Percentiles rank a stretch among this genome's conserved stretches.
Conservation (phyloP, 2,888 invertebrate species). For the Athripsodes cinereus region DNA sequence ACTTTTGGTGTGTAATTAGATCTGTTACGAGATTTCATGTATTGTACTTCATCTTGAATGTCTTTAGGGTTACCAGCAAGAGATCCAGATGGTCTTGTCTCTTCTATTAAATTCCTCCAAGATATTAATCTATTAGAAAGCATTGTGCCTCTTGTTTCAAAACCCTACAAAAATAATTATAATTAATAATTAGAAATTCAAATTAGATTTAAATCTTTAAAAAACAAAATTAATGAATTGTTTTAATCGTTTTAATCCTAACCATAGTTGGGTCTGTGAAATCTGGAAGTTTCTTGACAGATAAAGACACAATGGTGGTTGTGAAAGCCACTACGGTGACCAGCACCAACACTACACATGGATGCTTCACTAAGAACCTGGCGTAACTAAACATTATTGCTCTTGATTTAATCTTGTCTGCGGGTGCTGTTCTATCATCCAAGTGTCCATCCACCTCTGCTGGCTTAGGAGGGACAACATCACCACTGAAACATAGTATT, state of each 20-base stretch:
- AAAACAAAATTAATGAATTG: background rate
- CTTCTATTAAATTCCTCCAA: conserved; percentile 78
- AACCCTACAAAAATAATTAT: conserved; percentile 56
- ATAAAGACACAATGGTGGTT: conserved; percentile 42
- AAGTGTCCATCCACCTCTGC: conserved; percentile 17
- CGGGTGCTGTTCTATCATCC: conserved; percentile 35
- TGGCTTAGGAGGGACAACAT: conserved; percentile 23
- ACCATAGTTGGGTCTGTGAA: conserved; percentile 84
- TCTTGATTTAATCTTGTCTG: conserved; percentile 32
- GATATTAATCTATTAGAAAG: conserved; percentile 74
- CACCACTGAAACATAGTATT: conserved; percentile 15
- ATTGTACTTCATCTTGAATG: conserved; percentile 49
- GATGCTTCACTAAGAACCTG: conserved; percentile 47
- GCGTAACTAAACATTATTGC: conserved; percentile 40
- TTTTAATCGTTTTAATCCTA: conserved; percentile 28
- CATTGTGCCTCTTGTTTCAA: conserved; percentile 85
- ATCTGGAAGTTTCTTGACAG: conserved; percentile 61
- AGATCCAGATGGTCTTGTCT: conserved; percentile 61
- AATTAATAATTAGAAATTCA: background rate
- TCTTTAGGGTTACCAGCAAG: conserved; percentile 69
- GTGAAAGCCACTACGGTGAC: conserved; percentile 40
- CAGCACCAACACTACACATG: conserved; percentile 41
- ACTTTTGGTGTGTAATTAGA: conserved; percentile 33
- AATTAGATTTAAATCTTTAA: background rate
- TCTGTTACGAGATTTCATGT: conserved; percentile 42